These are phyloP conservation scores for Gambusia holbrooki DNA, from an alignment of 2,113 vertebrate genomes.

Conservation along the genomic window DNA sequence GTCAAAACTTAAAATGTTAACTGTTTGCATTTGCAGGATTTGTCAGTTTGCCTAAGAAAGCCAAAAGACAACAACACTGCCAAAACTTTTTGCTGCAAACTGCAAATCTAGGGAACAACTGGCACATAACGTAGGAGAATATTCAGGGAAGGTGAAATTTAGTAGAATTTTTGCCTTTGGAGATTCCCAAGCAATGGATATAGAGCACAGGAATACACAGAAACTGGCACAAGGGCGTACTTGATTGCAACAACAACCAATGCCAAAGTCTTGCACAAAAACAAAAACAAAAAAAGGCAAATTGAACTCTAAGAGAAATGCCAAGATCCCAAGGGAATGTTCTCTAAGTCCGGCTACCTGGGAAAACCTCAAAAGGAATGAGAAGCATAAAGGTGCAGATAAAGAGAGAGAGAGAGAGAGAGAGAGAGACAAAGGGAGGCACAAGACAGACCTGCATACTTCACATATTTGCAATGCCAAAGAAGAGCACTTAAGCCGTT, in stretches of 20 bases:
- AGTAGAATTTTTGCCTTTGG: slow-evolving; percentile 22
- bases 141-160: slow-evolving; percentile 4
- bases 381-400: slow-evolving; percentile 40
- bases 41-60: no score
- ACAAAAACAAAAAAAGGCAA: slow-evolving; percentile 16
- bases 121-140: not conserved
- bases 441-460: slow-evolving; percentile 63
- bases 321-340: slow-evolving; percentile 18
- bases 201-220: slow-evolving; percentile 6
- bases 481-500: slow-evolving; percentile 53
- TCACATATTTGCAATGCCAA: slow-evolving; percentile 70
- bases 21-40: no score
- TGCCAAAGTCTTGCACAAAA: slow-evolving; percentile 15
- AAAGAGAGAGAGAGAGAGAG: slow-evolving; percentile 3
- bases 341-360: slow-evolving; percentile 38
- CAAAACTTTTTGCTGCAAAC: not conserved
- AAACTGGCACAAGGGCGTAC: slow-evolving; percentile 31
- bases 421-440: slow-evolving; percentile 21
- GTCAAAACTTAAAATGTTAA: no score
- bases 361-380: slow-evolving; percentile 46
- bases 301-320: slow-evolving; percentile 10
- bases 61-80: not conserved
- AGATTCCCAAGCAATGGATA: slow-evolving; percentile 22
- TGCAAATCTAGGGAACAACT: not conserved
- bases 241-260: slow-evolving; percentile 19